Conservation (phyloP, 2,113 vertebrate genomes). For the Ia io region DNA sequence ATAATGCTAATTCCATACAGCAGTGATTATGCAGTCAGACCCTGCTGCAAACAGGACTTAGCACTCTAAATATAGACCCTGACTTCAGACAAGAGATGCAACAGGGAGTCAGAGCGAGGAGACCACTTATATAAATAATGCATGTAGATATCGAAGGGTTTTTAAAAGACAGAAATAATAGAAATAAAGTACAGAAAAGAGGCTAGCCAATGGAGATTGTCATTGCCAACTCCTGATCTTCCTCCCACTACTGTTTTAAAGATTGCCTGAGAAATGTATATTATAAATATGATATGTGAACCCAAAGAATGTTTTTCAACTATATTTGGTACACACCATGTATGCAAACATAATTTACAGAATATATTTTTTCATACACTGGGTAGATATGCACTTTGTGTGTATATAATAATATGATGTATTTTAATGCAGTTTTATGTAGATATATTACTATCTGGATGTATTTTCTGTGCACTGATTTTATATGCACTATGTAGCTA, state of each 20-base stretch:
- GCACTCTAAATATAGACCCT: not conserved
- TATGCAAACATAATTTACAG: not conserved
- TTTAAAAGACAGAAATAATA: constrained; percentile 10
- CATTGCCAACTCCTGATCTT: not conserved
- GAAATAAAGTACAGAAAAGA: not conserved
- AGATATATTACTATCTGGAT: not conserved
- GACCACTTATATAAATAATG: not conserved
- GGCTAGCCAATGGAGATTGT: not conserved
- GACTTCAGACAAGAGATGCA: constrained; percentile 6
- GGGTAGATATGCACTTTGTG: not conserved
- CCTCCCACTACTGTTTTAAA: constrained; percentile 28
- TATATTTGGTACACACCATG: not conserved
- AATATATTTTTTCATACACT: not conserved
- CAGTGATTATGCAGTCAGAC: not conserved
- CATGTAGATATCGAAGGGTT: not conserved
- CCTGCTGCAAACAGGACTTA: not conserved
- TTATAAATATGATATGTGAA: not conserved
- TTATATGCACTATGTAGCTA: not conserved
- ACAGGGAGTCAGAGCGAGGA: not conserved
- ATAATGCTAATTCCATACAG: not conserved
- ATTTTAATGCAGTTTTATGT: not conserved
- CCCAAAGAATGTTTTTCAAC: not conserved
- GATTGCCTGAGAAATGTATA: not conserved
- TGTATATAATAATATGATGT: not conserved
- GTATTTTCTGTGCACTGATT: not conserved